These are phyloP conservation scores for Lysandra coridon DNA, from an alignment of 2,888 invertebrate species.

Conservation along the genomic window DNA sequence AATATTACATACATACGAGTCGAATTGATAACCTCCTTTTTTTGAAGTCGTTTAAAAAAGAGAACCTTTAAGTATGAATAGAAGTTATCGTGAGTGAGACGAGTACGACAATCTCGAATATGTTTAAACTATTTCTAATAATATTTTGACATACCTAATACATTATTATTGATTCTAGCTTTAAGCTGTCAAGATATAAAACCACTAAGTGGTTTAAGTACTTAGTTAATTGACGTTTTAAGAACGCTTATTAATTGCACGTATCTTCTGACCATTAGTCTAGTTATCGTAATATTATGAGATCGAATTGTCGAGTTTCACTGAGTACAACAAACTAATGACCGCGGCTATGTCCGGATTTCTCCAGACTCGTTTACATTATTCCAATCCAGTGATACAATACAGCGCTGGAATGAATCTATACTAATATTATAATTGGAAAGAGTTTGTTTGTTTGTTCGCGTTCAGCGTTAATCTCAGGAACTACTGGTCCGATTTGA, in stretches of 20 bases:
- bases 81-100: no score
- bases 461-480: no score
- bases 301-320: background rate
- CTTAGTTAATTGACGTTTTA: slow-evolving; percentile 2
- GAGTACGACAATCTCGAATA: no score
- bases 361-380: background rate
- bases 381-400: no score
- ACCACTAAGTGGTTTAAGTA: background rate
- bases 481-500: no score
- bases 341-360: background rate
- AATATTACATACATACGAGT: no score
- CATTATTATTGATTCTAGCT: background rate
- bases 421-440: no score
- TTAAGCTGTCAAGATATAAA: background rate
- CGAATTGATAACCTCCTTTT: no score
- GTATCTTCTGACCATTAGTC: background rate
- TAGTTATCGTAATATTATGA: background rate
- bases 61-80: no score
- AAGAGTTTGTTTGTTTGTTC: no score
- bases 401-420: no score
- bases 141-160: background rate
- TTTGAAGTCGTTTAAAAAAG: no score
- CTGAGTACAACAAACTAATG: background rate
- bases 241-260: background rate
- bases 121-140: background rate